Percentiles rank a stretch among this genome's conserved stretches.
Conservation (phyloP, 2,113 vertebrate species). For the Cephalopterus ornatus region DNA sequence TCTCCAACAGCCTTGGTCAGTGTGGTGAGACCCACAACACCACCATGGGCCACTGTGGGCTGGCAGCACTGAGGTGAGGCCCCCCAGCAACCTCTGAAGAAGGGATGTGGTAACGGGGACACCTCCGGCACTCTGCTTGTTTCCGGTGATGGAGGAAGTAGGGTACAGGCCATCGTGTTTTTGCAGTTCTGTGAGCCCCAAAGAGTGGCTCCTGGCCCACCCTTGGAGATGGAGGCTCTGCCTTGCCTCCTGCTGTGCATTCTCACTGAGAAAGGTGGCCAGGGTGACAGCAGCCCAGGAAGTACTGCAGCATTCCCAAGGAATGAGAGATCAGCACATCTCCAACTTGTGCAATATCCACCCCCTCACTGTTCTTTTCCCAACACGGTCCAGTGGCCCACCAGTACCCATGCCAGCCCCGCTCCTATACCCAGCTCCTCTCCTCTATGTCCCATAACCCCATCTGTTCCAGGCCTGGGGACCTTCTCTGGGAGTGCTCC, state of each 20-base stretch:
- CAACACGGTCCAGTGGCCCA: not conserved
- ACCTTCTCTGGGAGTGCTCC: not conserved
- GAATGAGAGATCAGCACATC: constrained; percentile 9
- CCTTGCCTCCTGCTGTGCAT: fast-evolving
- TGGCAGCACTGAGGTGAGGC: fast-evolving
- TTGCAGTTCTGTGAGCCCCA: not conserved
- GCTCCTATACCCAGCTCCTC: not conserved
- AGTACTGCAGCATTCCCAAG: not conserved
- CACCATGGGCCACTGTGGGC: fast-evolving
- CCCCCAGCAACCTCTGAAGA: not conserved
- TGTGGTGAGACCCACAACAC: not conserved
- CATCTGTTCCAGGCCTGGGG: too few species aligned
- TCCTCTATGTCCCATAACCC: not conserved
- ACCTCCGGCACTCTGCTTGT: fast-evolving
- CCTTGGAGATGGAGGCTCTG: fast-evolving
- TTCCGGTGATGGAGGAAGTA: not conserved
- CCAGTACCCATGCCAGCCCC: not conserved
- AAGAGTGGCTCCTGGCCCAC: fast-evolving
- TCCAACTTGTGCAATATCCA: not conserved
- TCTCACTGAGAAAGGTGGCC: not conserved
- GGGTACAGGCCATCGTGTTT: fast-evolving
- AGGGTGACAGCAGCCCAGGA: not conserved
- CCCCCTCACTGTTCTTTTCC: not conserved
- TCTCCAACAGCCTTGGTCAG: fast-evolving
- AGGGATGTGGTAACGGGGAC: fast-evolving